Evolutionary conservation across 2,113 vertebrate species (phyloP).

Genomic region (Macaca mulatta): DNA sequence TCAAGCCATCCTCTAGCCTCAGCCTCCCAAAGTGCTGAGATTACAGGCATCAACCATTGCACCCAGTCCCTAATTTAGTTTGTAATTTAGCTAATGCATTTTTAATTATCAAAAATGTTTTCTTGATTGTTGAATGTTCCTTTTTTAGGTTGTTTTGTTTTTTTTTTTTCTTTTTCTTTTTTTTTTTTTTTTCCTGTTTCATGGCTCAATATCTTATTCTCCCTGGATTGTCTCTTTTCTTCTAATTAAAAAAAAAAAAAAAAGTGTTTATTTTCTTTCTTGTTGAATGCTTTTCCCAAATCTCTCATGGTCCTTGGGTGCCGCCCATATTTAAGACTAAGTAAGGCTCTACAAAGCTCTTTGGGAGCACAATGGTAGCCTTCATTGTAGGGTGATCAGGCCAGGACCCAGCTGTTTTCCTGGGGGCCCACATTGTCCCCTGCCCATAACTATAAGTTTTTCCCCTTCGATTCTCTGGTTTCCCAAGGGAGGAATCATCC

Average conservation of each 20-base stretch:
- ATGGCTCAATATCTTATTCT: not conserved
- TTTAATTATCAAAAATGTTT: too few relatives aligned
- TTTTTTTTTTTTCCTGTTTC: not conserved
- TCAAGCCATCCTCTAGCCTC: too few relatives aligned
- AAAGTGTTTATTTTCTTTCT: not conserved
- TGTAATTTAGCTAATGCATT: too few relatives aligned
- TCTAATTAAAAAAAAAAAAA: not conserved
- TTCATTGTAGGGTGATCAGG: not conserved
- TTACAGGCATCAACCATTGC: too few relatives aligned
- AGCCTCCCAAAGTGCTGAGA: too few relatives aligned
- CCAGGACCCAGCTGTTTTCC: not conserved
- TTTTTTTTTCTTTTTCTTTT: not conserved
- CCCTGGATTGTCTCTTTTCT: not conserved
- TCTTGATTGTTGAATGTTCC: too few relatives aligned
- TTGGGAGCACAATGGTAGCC: not conserved
- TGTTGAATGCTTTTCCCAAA: not conserved
- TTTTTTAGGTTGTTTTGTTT: too few relatives aligned
- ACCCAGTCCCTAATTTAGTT: too few relatives aligned
- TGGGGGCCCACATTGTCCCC: not conserved
- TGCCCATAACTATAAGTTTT: not conserved
- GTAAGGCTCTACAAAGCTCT: not conserved
- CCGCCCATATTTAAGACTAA: not conserved
- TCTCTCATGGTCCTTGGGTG: not conserved
- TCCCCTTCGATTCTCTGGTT: not conserved
- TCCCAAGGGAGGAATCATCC: not conserved